Conservation (phyloP, 1,140 invertebrate genomes). For the Bombus polaris region DNA sequence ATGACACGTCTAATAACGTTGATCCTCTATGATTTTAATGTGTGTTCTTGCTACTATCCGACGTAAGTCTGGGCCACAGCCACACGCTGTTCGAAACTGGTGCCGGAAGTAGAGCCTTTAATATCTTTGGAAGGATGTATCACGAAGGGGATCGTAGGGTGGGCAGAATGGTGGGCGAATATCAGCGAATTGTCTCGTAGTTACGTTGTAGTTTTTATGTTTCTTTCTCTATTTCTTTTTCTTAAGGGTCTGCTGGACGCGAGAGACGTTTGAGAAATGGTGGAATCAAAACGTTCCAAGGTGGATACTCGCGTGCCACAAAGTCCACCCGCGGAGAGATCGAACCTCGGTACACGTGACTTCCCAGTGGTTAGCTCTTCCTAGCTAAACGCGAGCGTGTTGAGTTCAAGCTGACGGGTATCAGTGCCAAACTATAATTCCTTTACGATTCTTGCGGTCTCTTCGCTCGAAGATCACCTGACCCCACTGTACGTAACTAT, state of each 20-base stretch:
- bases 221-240: not conserved
- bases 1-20: conserved; percentile 58
- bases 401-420: conserved; percentile 12
- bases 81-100: conserved; percentile 39
- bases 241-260: not conserved
- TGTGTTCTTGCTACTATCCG: conserved; percentile 70
- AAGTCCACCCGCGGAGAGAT: no score
- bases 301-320: conserved; percentile 8
- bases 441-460: conserved; percentile 11
- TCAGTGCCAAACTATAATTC: conserved; percentile 47
- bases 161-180: not conserved
- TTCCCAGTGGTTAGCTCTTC: not conserved
- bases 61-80: conserved; percentile 59
- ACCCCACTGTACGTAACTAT: not conserved
- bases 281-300: conserved; percentile 13
- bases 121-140: not conserved
- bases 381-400: not conserved
- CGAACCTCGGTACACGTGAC: conserved; percentile 14
- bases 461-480: not conserved
- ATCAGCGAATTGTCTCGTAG: not conserved
- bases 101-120: conserved; percentile 49
- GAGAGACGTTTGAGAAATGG: not conserved
- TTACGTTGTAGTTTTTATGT: not conserved
- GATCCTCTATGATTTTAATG: conserved; percentile 73
- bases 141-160: not conserved